Evolutionary conservation across 2,888 invertebrate genomes (phyloP).

Genomic region (Drosophila pegasa): DNA sequence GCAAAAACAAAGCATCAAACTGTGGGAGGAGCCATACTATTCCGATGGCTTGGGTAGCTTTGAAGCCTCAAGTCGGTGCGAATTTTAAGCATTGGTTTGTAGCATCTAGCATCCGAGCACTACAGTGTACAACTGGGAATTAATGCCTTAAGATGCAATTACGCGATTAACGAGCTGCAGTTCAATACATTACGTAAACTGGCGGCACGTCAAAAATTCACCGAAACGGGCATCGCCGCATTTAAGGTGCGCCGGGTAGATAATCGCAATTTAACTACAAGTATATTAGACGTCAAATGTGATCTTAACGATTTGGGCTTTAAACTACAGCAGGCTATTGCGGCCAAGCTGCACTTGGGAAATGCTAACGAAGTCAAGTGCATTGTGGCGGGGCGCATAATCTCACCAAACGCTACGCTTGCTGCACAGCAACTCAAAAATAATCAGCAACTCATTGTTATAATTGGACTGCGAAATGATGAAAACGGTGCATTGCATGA

Average conservation of each 20-base stretch:
- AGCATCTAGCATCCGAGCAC: conserved; percentile 88
- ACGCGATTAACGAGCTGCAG: conserved; percentile 61
- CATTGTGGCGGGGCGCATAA: conserved; percentile 88
- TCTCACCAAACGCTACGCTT: conserved; percentile 86
- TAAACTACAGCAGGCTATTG: conserved; percentile 87
- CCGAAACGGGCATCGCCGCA: conserved; percentile 89
- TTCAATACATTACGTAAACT: conserved; percentile 88
- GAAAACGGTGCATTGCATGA: conserved; percentile 86
- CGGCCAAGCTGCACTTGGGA: conserved; percentile 84
- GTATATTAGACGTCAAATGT: conserved; percentile 87
- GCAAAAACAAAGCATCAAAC: conserved; percentile 89
- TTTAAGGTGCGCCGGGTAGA: conserved; percentile 89
- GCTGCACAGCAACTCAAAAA: conserved; percentile 88
- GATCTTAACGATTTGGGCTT: conserved; percentile 86
- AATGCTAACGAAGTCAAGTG: conserved; percentile 87
- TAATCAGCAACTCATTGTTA: conserved; percentile 89
- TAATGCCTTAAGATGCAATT: conserved; percentile 50
- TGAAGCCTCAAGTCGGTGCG: conserved; percentile 74
- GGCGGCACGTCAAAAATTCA: conserved; percentile 89
- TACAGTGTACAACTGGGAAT: conserved; percentile 86
- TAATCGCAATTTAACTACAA: conserved; percentile 85
- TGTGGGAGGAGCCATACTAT: conserved; percentile 91
- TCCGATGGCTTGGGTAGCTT: conserved; percentile 85
- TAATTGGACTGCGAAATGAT: conserved; percentile 84
- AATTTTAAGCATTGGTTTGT: conserved; percentile 16